Evolutionary conservation across 1,140 invertebrate species (phyloP), one percentile per base, ranked within the genome.

Genomic region (Papilio machaon): DNA sequence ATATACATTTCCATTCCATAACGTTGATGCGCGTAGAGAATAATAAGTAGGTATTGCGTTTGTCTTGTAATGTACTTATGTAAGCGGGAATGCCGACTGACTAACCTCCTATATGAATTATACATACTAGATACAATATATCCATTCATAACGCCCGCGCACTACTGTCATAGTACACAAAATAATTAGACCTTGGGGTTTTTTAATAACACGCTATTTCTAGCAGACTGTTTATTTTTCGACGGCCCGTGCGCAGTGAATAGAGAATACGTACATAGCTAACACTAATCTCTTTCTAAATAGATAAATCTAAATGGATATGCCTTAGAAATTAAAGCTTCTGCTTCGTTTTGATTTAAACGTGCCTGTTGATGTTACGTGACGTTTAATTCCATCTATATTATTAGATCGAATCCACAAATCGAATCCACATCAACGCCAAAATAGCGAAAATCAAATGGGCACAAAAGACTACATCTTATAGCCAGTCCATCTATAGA

Each of bases 61-160:
- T 35, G 73, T 8, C 43, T 76, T 52, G 73, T 23, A 77, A 7
- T 35, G 77, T 17, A 79, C 77, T 91, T 91, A 88, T 89, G 88
- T 89, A 91, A 91, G 85, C 75, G 89, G 90, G 85, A 91, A 86
- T 91, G 87, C 89, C 90, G 82, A 84, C 82, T 88, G 81, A 85
- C 73, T 88, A 89, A 88, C 80, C 49, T 52, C 77, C 52, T 80
- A 84, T 88, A 85, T 86, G 82, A 86, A 85, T 77, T 81, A 80
- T 83, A 80, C 84, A 87, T 85, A 86, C 54, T 58, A 58, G 3
- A 19, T 19, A 9, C 17, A 58, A 2, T 85, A 87, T 77, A 83
- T 83, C 86, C 87, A 88, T 90, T 89, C 85, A 88, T 90, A 83
- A 86, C 80, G 81, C 83, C 77, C 82, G 85, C 84, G 79, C 80